phyloP scores from a whole-genome alignment of 1,140 invertebrate genomes.

The Scaptodrosophila lebanonensis region DNA sequence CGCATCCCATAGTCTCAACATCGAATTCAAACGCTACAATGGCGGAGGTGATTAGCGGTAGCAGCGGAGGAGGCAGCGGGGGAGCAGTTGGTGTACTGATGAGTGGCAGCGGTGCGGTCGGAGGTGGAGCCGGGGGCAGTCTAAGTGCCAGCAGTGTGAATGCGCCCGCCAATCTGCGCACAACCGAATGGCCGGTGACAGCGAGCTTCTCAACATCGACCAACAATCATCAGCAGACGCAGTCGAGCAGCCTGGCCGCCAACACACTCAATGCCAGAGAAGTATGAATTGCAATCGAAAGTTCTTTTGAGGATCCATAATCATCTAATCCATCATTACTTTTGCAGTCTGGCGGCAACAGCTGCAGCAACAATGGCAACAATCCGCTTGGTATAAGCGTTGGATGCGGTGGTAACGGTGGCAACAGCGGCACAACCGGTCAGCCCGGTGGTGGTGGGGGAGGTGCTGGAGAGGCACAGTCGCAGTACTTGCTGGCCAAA shows the following conservation, averaged over 20 bases:
- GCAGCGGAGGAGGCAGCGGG: conserved; percentile 23
- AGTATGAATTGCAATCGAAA: too few species aligned
- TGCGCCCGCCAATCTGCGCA: conserved; percentile 60
- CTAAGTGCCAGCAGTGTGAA: conserved; percentile 38
- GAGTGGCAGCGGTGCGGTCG: conserved; percentile 48
- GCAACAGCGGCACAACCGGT: conserved; percentile 32
- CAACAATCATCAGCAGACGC: conserved; percentile 70
- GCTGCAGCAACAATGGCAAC: conserved; percentile 44
- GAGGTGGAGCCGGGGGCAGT: conserved; percentile 40
- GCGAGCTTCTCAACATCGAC: conserved; percentile 59
- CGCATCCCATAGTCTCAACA: conserved; percentile 77
- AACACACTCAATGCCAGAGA: conserved; percentile 72
- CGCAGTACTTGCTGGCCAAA: conserved; percentile 69
- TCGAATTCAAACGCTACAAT: conserved; percentile 77
- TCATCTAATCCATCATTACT: too few species aligned
- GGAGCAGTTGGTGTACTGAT: conserved; percentile 14
- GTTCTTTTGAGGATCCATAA: too few species aligned
- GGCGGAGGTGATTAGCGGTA: conserved; percentile 70
- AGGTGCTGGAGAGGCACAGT: conserved; percentile 49
- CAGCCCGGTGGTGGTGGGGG: conserved; percentile 17
- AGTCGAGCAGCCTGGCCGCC: conserved; percentile 68
- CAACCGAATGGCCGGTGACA: conserved; percentile 70
- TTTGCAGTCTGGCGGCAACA: conserved; percentile 50
- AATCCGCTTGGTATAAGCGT: conserved; percentile 70
- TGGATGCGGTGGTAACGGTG: conserved; percentile 35